Percentiles rank a stretch among this genome's conserved stretches.
phyloP scores from a whole-genome alignment of 2,113 vertebrate species.

The Dinomys branickii region DNA sequence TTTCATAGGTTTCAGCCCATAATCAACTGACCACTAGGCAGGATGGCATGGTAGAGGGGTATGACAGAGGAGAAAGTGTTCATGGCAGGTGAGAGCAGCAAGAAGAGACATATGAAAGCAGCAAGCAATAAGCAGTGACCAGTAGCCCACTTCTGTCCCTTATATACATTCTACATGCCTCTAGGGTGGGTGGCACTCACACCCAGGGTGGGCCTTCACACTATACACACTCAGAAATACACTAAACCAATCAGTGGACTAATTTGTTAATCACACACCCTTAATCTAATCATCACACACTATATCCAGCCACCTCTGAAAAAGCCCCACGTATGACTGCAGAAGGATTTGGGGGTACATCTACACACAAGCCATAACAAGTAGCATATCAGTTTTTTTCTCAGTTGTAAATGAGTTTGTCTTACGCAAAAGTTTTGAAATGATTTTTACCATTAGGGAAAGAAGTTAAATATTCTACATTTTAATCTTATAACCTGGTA shows the following conservation, averaged over 20 bases:
- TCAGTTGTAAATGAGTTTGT: background rate
- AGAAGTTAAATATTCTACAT: background rate
- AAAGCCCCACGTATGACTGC: background rate
- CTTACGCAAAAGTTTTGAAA: background rate
- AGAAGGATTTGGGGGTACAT: background rate
- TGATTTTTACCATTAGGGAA: background rate
- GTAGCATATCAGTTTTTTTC: background rate
- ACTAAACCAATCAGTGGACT: background rate
- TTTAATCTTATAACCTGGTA: constrained; percentile 24
- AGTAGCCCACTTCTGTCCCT: background rate
- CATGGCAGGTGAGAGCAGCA: background rate
- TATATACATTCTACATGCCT: background rate
- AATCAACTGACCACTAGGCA: background rate
- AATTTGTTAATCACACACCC: background rate
- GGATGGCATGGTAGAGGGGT: too few relatives aligned
- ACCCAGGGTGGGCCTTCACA: background rate
- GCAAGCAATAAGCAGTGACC: background rate
- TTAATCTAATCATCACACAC: background rate
- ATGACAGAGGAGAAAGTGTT: background rate
- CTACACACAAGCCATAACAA: background rate
- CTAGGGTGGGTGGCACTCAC: background rate
- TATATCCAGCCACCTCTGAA: background rate
- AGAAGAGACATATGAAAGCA: background rate
- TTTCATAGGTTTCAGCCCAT: background rate
- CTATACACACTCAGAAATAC: background rate